Evolutionary conservation across 2,888 invertebrate species (phyloP).

Genomic region (Xylota sylvarum): DNA sequence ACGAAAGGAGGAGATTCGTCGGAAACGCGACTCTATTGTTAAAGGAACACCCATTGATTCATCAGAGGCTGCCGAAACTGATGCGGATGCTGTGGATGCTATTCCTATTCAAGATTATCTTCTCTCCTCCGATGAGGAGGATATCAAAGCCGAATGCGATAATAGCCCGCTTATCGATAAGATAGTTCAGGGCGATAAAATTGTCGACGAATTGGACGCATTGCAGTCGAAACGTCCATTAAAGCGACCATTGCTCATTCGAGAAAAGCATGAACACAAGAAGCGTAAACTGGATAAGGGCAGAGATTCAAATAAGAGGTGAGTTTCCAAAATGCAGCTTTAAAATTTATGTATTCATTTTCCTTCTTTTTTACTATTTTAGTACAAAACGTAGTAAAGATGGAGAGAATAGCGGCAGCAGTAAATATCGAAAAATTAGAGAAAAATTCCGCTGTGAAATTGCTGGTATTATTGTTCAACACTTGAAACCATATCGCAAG

Average conservation of each 20-base stretch:
- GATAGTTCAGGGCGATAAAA: conserved; percentile 81
- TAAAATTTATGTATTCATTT: not conserved
- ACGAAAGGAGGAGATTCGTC: conserved; percentile 82
- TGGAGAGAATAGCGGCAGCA: conserved; percentile 80
- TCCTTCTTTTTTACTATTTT: not conserved
- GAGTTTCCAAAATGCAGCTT: not conserved
- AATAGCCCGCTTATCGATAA: conserved; percentile 80
- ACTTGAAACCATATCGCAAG: conserved; percentile 95
- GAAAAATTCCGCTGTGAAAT: conserved; percentile 93
- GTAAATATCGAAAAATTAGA: conserved; percentile 91
- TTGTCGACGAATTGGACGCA: conserved; percentile 83
- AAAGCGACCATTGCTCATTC: conserved; percentile 79
- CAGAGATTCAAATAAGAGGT: conserved; percentile 79
- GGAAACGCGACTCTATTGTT: conserved; percentile 57
- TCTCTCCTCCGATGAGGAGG: conserved; percentile 82
- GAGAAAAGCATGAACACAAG: conserved; percentile 79
- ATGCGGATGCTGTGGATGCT: conserved; percentile 32
- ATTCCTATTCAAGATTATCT: conserved; percentile 82
- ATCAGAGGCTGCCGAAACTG: conserved; percentile 39
- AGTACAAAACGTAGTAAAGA: conserved; percentile 79
- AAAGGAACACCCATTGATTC: not conserved
- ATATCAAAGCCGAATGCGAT: conserved; percentile 78
- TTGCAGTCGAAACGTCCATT: conserved; percentile 79
- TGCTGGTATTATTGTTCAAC: conserved; percentile 93
- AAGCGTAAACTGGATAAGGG: conserved; percentile 79